A percentile compares a stretch with the other conserved stretches of the same genome.
These are phyloP conservation scores for Drosophila colorata DNA, from an alignment of 2,888 invertebrate genomes.

Conservation along the genomic window DNA sequence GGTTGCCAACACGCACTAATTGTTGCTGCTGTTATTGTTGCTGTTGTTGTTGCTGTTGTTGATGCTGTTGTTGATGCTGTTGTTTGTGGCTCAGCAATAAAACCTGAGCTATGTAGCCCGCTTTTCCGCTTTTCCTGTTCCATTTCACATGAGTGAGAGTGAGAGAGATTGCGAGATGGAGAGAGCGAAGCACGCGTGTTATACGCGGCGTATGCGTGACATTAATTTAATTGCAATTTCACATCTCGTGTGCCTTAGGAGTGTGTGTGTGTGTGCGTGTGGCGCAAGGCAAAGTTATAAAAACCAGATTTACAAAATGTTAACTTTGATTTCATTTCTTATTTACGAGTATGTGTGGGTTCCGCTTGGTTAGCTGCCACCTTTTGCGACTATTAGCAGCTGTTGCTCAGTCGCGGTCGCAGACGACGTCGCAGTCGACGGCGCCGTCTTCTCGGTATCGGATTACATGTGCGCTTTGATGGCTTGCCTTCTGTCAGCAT, in stretches of 20 bases:
- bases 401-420: conserved; percentile 53
- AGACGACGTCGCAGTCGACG: conserved; percentile 1
- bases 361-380: conserved; percentile 50
- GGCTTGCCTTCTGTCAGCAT: conserved; percentile 64
- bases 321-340: conserved; percentile 81
- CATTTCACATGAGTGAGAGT: conserved; percentile 31
- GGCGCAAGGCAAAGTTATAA: conserved; percentile 67
- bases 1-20: conserved; percentile 79
- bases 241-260: conserved; percentile 50
- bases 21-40: conserved; percentile 57
- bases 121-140: conserved; percentile 62
- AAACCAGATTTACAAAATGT: conserved; percentile 81
- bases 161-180: background rate
- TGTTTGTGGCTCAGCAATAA: conserved; percentile 75
- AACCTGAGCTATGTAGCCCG: conserved; percentile 68
- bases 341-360: conserved; percentile 71
- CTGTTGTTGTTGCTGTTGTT: conserved; percentile 42
- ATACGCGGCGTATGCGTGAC: conserved; percentile 79
- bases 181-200: conserved; percentile 32
- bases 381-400: conserved; percentile 47
- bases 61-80: conserved; percentile 52
- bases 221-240: conserved; percentile 81
- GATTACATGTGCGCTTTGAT: conserved; percentile 63
- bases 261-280: conserved; percentile 9
- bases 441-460: conserved; percentile 24